Evolutionary conservation across 2,113 vertebrate species (phyloP).

Genomic region (Rhinogobius similis): DNA sequence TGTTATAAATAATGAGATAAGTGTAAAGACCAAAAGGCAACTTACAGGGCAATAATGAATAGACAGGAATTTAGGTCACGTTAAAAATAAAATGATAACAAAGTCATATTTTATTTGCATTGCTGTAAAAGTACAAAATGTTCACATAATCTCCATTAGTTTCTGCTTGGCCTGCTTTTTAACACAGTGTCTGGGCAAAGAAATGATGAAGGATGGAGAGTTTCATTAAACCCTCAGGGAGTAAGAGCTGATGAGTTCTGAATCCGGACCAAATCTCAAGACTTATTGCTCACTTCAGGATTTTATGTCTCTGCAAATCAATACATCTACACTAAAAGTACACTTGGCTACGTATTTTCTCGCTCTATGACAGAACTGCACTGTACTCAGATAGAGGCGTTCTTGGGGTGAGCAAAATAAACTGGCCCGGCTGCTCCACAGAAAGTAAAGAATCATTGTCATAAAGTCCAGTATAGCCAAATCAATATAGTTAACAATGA

Average conservation of each 20-base stretch:
- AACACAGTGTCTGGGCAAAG: slow-evolving; percentile 16
- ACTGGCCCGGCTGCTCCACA: not conserved
- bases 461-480: slow-evolving; percentile 16
- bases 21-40: slow-evolving; percentile 18
- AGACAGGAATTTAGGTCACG: slow-evolving; percentile 16
- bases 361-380: not conserved
- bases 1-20: slow-evolving; percentile 44
- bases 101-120: slow-evolving; percentile 19
- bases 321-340: slow-evolving; percentile 11
- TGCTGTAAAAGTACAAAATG: not conserved
- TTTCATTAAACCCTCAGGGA: slow-evolving; percentile 31
- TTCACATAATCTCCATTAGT: slow-evolving; percentile 17
- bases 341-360: slow-evolving; percentile 5
- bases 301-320: slow-evolving; percentile 32
- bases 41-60: slow-evolving; percentile 16
- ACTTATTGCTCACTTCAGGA: slow-evolving; percentile 13
- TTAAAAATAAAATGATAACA: slow-evolving; percentile 10
- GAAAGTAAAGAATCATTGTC: slow-evolving; percentile 1
- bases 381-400: not conserved
- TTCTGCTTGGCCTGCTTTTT: slow-evolving; percentile 50
- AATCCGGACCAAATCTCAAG: slow-evolving; percentile 36
- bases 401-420: not conserved
- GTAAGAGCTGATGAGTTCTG: slow-evolving; percentile 40
- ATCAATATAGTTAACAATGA: slow-evolving; percentile 60
- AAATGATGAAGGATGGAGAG: slow-evolving; percentile 41